Base-by-base conservation (phyloP, 2,797 vertebrate genomes). In the Chelon auratus region DNA sequence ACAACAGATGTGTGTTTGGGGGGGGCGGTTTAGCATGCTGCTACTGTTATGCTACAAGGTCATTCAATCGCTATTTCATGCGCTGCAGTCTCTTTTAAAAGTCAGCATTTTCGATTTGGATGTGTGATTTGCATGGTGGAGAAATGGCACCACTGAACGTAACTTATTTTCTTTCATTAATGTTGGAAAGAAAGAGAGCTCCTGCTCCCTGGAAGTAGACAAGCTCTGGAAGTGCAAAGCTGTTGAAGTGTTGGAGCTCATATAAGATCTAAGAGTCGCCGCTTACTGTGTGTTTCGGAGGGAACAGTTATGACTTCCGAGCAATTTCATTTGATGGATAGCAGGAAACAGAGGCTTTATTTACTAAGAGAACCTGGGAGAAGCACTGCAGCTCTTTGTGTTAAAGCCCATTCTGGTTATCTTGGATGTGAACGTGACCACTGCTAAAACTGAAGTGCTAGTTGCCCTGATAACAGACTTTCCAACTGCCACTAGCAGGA, bases 371-470 rank as follows among this genome's bases (percentile, higher is more conserved):
- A 77, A 69, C 60, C 74, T 64, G 67, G 62, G 63, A 76, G 48
- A 62, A 68, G 57, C 57, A 52, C 51, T 63, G 55, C 43, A 76
- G 54, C 64, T 72, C 69, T 53, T 58, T 57, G 64, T 67, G 72
- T 86, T 87, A 70, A 71, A 82, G 65, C 66, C 51, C 64, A 43
- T 85, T 80, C 68, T 78, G 68, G 71, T 69, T 87, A 87, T 89
- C 80, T 87, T 68, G 45, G 60, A 83, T 87, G 77, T 80, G 50
- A 66, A 71, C 56, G 10, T 63, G 71, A 74, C 62, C 69, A 33
- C 69, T 57, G 62, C 86, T 87, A 78, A 83, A 93, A 87, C 73
- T 87, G 69, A 92, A 88, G 78, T 81, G 78, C 48, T 78, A 45
- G 64, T 80, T 76, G 59, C 59, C 26, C 63, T 68, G 86, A 91